Base-by-base conservation (phyloP, 1,140 invertebrate genomes). In the Drosophila pachea region DNA sequence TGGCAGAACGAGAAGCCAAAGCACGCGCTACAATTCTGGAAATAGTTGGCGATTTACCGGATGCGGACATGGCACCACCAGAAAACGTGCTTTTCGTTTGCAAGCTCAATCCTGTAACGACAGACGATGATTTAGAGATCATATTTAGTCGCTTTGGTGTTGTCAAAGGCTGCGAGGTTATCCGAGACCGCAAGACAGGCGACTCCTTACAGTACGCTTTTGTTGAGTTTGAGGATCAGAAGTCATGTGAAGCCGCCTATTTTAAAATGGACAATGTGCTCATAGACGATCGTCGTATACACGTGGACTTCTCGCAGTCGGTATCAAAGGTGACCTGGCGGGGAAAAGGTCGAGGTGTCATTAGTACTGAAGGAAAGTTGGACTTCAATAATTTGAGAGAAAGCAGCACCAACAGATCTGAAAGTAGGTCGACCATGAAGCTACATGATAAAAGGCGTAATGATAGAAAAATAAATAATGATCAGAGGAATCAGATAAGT, bases 211-310 rank as follows among this genome's bases (percentile, higher is more conserved):
- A 99, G 86, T 99, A 99, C 90, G 99, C 98, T 4, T 99, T 99
- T 89, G 97, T 99, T 74, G 99, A 99, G 90, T 99, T 99, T 92
- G 96, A 95, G 67, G 94, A 98, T 69, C 93, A 95, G 76, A 94
- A 98, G 89, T 94, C 97, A 7, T 99, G 98, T 91, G 99, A 99
- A 91, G 95, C 97, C 74, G 99, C 99, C 4, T 99, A 97, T 91
- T 98, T 99, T 78, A 99, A 99, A 92, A 99, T 99, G 99, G 98
- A 99, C 86, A 99, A 99, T 91, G 98, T 99, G 0, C 90, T 99
- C 0, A 99, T 99, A 78, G 99, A 99, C 91, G 99, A 99, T 88
- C 90, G 99, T 48, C 91, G 99, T 77, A 99, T 99, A 76, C 98
- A 99, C 90, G 99, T 99, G 2, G 99, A 99, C 90, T 99, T 99